These are phyloP conservation scores for Cataglyphis livida DNA, from an alignment of 2,888 invertebrate genomes.

Conservation along the genomic window DNA sequence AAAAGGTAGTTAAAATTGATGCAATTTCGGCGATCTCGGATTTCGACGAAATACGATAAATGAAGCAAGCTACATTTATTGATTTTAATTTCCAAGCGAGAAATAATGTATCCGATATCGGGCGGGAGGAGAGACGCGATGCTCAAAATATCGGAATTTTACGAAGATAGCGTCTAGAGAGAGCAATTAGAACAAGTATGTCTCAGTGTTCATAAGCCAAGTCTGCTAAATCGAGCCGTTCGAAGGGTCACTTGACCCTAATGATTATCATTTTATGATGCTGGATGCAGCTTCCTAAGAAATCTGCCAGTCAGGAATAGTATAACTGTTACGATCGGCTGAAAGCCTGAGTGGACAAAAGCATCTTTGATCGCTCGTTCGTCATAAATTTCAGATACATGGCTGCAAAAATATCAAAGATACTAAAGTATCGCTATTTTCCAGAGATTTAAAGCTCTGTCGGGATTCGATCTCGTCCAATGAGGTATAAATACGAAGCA, in stretches of 20 bases:
- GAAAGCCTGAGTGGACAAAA: constrained; percentile 19
- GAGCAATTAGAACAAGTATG: background rate
- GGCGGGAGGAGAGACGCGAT: background rate
- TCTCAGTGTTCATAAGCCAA: background rate
- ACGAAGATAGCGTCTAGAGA: background rate
- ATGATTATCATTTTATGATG: constrained; percentile 39
- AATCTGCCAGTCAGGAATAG: background rate
- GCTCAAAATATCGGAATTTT: background rate
- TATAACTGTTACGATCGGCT: background rate
- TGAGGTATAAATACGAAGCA: background rate
- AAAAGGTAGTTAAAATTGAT: background rate
- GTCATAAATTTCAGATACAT: constrained; percentile 15
- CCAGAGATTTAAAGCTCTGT: constrained; percentile 22
- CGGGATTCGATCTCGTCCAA: constrained; percentile 1
- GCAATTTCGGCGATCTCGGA: background rate
- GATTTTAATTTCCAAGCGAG: background rate
- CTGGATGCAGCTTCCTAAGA: constrained; percentile 5
- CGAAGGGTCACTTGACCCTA: constrained; percentile 2
- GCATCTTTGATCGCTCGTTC: constrained; percentile 20
- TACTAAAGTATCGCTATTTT: constrained; percentile 20
- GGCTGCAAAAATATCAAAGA: constrained; percentile 28
- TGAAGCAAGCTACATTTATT: background rate
- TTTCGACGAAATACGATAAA: background rate
- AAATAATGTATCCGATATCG: background rate
- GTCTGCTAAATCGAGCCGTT: constrained; percentile 2